A percentile compares a stretch with the other conserved stretches of the same genome.
phyloP scores from a whole-genome alignment of 2,113 vertebrate genomes.

The Galeopterus variegatus region DNA sequence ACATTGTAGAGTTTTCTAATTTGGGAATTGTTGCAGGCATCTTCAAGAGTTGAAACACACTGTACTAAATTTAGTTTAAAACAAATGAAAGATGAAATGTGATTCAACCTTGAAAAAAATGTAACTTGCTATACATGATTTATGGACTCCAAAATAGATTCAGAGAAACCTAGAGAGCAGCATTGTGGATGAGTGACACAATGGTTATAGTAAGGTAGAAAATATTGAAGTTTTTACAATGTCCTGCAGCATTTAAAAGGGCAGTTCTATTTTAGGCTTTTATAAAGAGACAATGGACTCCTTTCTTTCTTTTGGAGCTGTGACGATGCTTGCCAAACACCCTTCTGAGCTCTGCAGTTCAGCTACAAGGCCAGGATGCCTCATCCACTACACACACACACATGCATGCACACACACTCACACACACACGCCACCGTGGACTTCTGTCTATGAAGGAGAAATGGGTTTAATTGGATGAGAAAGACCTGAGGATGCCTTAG shows the following conservation, averaged over 20 bases:
- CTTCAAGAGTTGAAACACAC: constrained; percentile 66
- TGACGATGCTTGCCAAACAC: neutral
- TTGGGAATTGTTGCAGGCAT: constrained; percentile 58
- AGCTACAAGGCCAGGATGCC: neutral
- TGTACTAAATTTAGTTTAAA: constrained; percentile 72
- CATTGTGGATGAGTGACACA: neutral
- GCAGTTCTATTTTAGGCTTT: constrained; percentile 75
- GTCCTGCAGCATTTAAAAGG: constrained; percentile 56
- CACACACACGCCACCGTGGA: too few relatives aligned
- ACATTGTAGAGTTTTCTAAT: constrained; percentile 70
- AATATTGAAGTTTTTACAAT: constrained; percentile 52
- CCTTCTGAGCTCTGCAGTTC: constrained; percentile 33
- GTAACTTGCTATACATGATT: constrained; percentile 6
- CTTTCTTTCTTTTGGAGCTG: constrained; percentile 45
- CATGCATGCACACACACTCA: neutral
- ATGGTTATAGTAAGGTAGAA: constrained; percentile 59
- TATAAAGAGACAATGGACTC: constrained; percentile 61
- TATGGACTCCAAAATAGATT: constrained; percentile 62
- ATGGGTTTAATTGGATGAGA: constrained; percentile 9
- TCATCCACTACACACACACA: neutral
- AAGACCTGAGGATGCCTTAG: neutral
- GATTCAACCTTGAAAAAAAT: constrained; percentile 51
- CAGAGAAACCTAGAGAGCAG: constrained; percentile 69
- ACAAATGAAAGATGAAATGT: constrained; percentile 65
- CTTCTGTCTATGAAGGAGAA: constrained; percentile 8